Base-by-base conservation (phyloP, 1,140 invertebrate genomes). In the Hyles vespertilio region DNA sequence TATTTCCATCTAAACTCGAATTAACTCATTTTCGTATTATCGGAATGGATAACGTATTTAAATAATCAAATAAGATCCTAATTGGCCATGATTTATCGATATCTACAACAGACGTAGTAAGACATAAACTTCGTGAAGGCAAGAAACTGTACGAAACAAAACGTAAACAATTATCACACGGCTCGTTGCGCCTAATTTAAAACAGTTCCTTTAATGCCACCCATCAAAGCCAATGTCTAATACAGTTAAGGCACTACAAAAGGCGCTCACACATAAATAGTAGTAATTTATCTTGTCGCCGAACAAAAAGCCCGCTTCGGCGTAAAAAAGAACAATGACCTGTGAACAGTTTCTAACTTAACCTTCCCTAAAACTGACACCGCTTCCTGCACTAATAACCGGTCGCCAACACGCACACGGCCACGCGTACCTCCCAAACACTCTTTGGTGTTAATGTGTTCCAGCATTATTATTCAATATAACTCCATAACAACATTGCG, bases 361-460 rank as follows among this genome's bases (percentile, higher is more conserved):
- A 75, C 76, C 76, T 83, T 85, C 76, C 81, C 79, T 74, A 84
- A 83, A 87, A 82, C 82, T 79, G 80, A 84, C 81, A 77, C 72
- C 68, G 72, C 69, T 80, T 83, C 77, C 84, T 83, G 79, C 69
- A 67, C 72, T 83, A 81, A 79, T 70, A 70, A 66, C 69, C 54
- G 63, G 58, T 56, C 63, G 67, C 63, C 9, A 63, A 61, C 59
- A 65, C 50, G 46, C 55, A 59, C 53, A 66, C 56, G 50, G 43
- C 48, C 60, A 12, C 32, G 7, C 36, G 46, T 59, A 56, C 47
- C 46, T 49, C 40, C 55, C 11, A 53, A 47, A 58, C 12, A 11
- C 12, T 12, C 36, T 4, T 43, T 32, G 43, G 61, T 47, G 48
- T 55, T 32, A 57, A 60, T 67, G 56, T 54, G 65, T 34, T 56